Evolutionary conservation across 2,113 vertebrate genomes (phyloP).

Genomic region (Chaenocephalus aceratus): DNA sequence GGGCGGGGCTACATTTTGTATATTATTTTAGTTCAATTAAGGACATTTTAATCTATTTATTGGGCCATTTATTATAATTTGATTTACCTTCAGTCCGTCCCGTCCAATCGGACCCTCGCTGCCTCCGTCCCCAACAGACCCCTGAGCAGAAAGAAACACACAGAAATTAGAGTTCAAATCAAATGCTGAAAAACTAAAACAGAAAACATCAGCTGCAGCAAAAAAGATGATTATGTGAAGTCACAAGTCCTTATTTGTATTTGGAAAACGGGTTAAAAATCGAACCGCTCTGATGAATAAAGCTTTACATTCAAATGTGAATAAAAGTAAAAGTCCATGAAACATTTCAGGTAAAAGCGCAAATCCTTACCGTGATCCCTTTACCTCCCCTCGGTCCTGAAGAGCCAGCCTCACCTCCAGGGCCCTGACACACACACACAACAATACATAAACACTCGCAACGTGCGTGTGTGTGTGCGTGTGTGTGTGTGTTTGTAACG

Average conservation of each 20-base stretch:
- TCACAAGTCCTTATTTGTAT: neutral
- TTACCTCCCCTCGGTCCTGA: slow-evolving; percentile 67
- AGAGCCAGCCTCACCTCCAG: slow-evolving; percentile 60
- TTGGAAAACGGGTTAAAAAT: neutral
- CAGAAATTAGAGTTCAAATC: fast-evolving
- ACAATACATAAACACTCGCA: neutral
- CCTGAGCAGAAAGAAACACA: slow-evolving; percentile 65
- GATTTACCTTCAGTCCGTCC: slow-evolving; percentile 78
- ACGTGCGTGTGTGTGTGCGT: neutral
- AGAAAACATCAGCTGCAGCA: too few species aligned
- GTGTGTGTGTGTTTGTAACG: neutral
- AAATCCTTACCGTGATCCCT: slow-evolving; percentile 76
- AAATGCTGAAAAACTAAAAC: neutral
- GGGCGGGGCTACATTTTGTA: too few species aligned
- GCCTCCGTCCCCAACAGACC: slow-evolving; percentile 72
- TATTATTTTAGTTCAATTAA: too few species aligned
- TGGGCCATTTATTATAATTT: too few species aligned
- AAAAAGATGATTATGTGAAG: too few species aligned
- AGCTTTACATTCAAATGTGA: too few species aligned
- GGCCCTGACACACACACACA: slow-evolving; percentile 63
- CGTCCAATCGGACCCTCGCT: slow-evolving; percentile 70
- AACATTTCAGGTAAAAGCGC: too few species aligned
- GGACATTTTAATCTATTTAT: too few species aligned
- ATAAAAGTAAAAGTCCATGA: too few species aligned
- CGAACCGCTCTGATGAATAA: neutral